Conservation (phyloP, 2,113 vertebrate species). For the Phylloscopus whistleri region DNA sequence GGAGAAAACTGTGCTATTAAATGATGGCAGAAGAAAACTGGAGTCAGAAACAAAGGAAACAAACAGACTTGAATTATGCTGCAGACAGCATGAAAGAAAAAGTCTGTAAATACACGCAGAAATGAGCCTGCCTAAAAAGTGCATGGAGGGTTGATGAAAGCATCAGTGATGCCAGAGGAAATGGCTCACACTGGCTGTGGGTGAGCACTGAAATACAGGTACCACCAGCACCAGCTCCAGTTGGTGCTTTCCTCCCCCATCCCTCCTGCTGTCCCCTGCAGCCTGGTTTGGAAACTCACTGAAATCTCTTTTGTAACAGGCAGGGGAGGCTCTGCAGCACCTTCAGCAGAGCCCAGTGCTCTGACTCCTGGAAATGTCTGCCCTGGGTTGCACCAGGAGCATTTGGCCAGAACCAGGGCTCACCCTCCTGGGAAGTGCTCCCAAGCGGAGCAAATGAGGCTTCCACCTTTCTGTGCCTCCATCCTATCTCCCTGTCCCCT, state of each 20-base stretch:
- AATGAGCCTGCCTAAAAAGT: neutral
- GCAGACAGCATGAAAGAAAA: neutral
- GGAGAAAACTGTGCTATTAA: neutral
- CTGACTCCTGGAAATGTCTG: fast-evolving
- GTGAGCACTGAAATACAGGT: neutral
- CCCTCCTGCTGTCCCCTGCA: neutral
- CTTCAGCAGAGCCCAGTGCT: neutral
- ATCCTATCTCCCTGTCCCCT: neutral
- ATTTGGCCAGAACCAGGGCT: neutral
- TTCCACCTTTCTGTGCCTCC: neutral
- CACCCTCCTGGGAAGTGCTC: neutral
- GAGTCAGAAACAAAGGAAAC: neutral
- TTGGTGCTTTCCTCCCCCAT: neutral
- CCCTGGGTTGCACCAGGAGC: fast-evolving
- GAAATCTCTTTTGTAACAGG: neutral
- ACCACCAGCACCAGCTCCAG: neutral
- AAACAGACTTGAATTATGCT: neutral
- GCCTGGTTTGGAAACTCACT: neutral
- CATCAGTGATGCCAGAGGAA: neutral
- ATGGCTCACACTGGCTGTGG: neutral
- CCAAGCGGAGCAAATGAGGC: neutral
- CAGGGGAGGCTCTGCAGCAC: neutral
- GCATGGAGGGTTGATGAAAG: neutral
- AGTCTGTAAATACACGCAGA: neutral
- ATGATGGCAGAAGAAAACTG: neutral